Percentiles rank a stretch among this genome's conserved stretches.
Conservation (phyloP, 2,888 invertebrate genomes). For the Dendrolimus houi region DNA sequence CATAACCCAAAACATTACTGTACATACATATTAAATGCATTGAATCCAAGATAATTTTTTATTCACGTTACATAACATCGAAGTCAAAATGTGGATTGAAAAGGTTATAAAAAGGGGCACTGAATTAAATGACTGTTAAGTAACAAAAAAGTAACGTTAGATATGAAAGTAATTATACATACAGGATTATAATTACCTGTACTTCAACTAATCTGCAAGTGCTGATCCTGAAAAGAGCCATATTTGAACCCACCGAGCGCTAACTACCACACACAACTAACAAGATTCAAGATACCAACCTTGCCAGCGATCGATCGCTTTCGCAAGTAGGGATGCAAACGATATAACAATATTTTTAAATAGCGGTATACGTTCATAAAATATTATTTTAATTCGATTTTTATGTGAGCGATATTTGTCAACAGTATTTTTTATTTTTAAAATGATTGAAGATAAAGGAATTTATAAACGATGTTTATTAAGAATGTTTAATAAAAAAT, state of each 20-base stretch:
- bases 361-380: too few relatives aligned
- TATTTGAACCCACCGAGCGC: slow-evolving; percentile 59
- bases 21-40: neutral
- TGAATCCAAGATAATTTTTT: slow-evolving; percentile 34
- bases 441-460: too few relatives aligned
- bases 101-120: slow-evolving; percentile 34
- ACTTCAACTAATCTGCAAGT: slow-evolving; percentile 77
- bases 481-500: too few relatives aligned
- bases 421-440: too few relatives aligned
- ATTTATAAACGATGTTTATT: too few relatives aligned
- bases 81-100: slow-evolving; percentile 30
- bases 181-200: slow-evolving; percentile 63
- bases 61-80: slow-evolving; percentile 49
- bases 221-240: slow-evolving; percentile 82
- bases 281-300: slow-evolving; percentile 12
- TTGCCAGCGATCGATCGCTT: slow-evolving; percentile 52
- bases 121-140: slow-evolving; percentile 1
- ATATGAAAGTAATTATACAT: neutral
- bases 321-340: slow-evolving; percentile 27
- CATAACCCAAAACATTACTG: too few relatives aligned
- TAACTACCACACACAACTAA: slow-evolving; percentile 44
- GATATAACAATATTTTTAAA: too few relatives aligned
- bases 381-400: too few relatives aligned
- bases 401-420: too few relatives aligned
- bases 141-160: neutral